phyloP scores from a whole-genome alignment of 92 coral and sea anemone genomes.

The Pocillopora meandrina region DNA sequence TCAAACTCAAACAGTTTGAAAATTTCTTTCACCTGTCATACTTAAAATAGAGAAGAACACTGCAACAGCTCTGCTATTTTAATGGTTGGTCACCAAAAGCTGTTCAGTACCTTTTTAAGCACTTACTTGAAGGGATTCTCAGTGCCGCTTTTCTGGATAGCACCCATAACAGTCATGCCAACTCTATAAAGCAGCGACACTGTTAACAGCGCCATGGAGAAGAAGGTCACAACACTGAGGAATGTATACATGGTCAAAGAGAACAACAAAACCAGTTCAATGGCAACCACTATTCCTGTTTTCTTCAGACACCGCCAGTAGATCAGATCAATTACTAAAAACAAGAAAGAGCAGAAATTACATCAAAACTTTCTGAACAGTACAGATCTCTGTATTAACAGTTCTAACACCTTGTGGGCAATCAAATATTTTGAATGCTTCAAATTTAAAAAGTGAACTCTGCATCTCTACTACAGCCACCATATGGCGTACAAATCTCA shows the following conservation, averaged over 20 bases:
- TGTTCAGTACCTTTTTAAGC: neutral
- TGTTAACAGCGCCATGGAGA: slow-evolving; percentile 94
- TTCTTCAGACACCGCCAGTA: slow-evolving; percentile 93
- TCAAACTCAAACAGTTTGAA: too few relatives aligned
- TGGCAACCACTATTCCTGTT: slow-evolving; percentile 83
- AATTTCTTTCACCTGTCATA: too few relatives aligned
- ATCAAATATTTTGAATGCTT: too few relatives aligned
- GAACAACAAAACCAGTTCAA: slow-evolving; percentile 67
- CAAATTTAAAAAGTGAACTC: too few relatives aligned
- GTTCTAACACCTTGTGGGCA: too few relatives aligned
- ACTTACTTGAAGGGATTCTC: slow-evolving; percentile 95
- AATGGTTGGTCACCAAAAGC: neutral
- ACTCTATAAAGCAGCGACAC: slow-evolving; percentile 91
- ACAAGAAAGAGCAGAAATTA: neutral
- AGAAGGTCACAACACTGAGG: slow-evolving; percentile 92
- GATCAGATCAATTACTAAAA: slow-evolving; percentile 88
- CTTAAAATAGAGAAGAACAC: neutral
- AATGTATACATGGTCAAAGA: slow-evolving; percentile 77
- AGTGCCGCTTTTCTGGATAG: slow-evolving; percentile 94
- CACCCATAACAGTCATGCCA: slow-evolving; percentile 99
- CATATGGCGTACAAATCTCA: too few relatives aligned
- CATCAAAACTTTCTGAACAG: neutral
- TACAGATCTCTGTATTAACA: too few relatives aligned
- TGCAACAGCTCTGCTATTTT: neutral
- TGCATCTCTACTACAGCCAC: too few relatives aligned